A percentile compares a stretch with the other conserved stretches of the same genome.
Evolutionary conservation across 2,797 vertebrate genomes (phyloP).

Genomic region (Clarias fuscus): DNA sequence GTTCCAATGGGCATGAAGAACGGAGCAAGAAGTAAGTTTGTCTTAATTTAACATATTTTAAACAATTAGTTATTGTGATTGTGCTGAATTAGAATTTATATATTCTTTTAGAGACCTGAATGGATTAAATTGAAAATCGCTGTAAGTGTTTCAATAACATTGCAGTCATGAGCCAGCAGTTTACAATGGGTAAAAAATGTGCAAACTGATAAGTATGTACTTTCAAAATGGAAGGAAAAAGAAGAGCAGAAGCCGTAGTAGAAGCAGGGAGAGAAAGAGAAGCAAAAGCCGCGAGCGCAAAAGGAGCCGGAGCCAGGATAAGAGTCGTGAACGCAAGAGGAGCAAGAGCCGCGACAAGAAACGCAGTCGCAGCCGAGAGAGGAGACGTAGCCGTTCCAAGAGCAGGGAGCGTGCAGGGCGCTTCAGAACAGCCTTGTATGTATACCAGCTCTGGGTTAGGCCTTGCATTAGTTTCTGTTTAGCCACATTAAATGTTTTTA

Average conservation of each 20-base stretch:
- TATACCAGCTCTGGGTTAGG: slow-evolving; percentile 42
- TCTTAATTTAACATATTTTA: neutral
- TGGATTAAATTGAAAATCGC: slow-evolving; percentile 10
- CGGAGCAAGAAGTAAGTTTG: slow-evolving; percentile 89
- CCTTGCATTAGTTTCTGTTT: neutral
- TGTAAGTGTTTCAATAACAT: slow-evolving; percentile 26
- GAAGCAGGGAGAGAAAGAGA: slow-evolving; percentile 83
- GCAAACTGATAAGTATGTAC: slow-evolving; percentile 20
- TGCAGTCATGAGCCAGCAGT: slow-evolving; percentile 10
- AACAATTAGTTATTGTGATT: neutral
- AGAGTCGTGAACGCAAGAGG: slow-evolving; percentile 81
- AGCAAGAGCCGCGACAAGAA: slow-evolving; percentile 86
- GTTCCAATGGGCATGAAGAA: slow-evolving; percentile 90
- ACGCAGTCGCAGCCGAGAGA: slow-evolving; percentile 84
- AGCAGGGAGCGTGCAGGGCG: slow-evolving; percentile 88
- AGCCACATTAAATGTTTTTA: neutral
- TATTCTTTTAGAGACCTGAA: slow-evolving; percentile 22
- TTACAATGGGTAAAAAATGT: neutral
- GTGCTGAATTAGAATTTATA: slow-evolving; percentile 33
- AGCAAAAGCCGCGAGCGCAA: slow-evolving; percentile 84
- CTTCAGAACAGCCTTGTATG: slow-evolving; percentile 86
- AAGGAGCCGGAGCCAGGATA: slow-evolving; percentile 80
- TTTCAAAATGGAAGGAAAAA: slow-evolving; percentile 71
- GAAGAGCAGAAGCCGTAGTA: slow-evolving; percentile 87
- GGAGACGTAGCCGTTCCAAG: slow-evolving; percentile 81